These are phyloP conservation scores for Eristalis pertinax DNA, from an alignment of 2,888 invertebrate species.

Conservation along the genomic window DNA sequence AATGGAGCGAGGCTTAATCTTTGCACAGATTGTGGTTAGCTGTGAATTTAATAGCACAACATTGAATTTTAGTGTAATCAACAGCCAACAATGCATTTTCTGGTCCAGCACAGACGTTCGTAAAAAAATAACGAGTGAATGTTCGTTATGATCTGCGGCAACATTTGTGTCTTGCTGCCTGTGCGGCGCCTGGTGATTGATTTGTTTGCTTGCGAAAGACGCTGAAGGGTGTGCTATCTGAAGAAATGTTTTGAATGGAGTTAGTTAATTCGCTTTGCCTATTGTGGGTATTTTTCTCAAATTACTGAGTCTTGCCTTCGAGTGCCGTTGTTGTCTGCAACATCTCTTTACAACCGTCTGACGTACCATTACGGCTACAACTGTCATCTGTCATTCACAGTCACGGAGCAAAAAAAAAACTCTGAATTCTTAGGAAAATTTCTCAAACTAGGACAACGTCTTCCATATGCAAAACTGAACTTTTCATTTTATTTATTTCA, in stretches of 20 bases:
- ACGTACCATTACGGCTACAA: too few relatives aligned
- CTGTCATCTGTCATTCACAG: neutral
- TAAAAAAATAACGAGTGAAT: neutral
- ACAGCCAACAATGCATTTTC: neutral
- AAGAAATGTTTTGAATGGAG: neutral
- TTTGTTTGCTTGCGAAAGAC: neutral
- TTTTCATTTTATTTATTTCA: constrained; percentile 9
- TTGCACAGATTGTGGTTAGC: neutral
- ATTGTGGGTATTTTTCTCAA: neutral
- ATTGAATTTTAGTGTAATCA: neutral
- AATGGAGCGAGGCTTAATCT: neutral
- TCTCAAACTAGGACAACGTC: neutral
- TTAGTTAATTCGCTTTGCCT: neutral
- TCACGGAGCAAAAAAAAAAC: neutral
- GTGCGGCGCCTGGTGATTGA: neutral
- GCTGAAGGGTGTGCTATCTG: neutral
- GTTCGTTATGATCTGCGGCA: neutral
- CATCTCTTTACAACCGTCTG: too few relatives aligned
- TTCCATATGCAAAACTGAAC: neutral
- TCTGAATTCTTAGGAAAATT: neutral
- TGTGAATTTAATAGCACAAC: neutral
- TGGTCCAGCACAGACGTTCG: neutral
- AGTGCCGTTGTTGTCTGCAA: too few relatives aligned
- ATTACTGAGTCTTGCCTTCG: too few relatives aligned
- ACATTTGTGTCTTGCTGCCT: too few relatives aligned